Evolutionary conservation across 2,888 invertebrate genomes (phyloP).

Genomic region (Sipunculus nudus): DNA sequence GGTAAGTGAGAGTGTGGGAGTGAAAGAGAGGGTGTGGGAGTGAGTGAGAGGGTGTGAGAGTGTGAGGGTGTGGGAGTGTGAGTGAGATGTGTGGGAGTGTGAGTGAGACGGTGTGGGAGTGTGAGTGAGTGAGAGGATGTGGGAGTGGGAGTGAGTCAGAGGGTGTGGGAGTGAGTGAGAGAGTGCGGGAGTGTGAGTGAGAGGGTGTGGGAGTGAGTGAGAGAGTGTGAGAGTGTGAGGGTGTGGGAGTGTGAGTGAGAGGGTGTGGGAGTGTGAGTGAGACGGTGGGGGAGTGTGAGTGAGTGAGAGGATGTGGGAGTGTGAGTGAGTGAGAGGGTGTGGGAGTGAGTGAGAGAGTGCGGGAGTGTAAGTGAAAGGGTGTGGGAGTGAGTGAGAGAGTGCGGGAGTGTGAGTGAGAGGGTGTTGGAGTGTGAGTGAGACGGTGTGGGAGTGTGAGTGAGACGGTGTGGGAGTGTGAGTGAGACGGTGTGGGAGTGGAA

Average conservation of each 20-base stretch:
- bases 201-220: conserved; percentile 8
- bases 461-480: neutral
- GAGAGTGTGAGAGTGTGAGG: neutral
- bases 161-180: neutral
- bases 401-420: neutral
- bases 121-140: neutral
- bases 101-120: neutral
- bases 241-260: neutral
- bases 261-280: neutral
- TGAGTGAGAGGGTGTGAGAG: neutral
- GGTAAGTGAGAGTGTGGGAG: neutral
- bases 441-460: no score
- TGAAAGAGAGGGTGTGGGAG: neutral
- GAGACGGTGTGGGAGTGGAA: neutral
- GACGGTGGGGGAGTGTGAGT: neutral
- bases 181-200: neutral
- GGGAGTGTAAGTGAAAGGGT: neutral
- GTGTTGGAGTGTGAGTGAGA: neutral
- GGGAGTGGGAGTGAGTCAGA: neutral
- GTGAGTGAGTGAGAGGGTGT: neutral
- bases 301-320: neutral
- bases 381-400: conserved; percentile 12
- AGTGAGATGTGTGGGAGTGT: neutral
- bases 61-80: neutral
- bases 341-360: conserved; percentile 3